Evolutionary conservation across 92 coral and sea anemone species (phyloP).

Genomic region (Palythoa caribaeorum): DNA sequence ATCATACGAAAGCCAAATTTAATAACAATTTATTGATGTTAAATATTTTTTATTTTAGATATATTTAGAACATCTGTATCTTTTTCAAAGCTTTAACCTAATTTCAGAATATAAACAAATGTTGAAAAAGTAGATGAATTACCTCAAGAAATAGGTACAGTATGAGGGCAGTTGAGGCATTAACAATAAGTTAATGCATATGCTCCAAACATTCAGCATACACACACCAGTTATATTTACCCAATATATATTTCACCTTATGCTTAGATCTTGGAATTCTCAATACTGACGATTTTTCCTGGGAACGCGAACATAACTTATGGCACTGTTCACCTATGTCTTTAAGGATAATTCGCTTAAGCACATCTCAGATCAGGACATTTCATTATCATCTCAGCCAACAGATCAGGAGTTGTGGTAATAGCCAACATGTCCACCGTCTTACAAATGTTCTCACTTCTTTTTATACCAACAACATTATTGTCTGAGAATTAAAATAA

Average conservation of each 20-base stretch:
- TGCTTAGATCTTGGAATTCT: constrained; percentile 53
- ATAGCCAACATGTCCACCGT: constrained; percentile 47
- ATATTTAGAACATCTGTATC: neutral
- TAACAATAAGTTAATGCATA: too few relatives aligned
- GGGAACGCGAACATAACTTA: constrained; percentile 48
- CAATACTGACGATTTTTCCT: constrained; percentile 25
- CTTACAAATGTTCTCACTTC: constrained; percentile 37
- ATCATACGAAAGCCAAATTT: constrained; percentile 26
- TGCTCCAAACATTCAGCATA: constrained; percentile 4
- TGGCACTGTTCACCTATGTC: constrained; percentile 34
- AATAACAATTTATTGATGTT: constrained; percentile 33
- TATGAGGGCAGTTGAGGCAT: too few relatives aligned
- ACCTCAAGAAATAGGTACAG: neutral
- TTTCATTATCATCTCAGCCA: constrained; percentile 53
- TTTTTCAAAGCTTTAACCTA: too few relatives aligned
- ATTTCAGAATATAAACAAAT: too few relatives aligned
- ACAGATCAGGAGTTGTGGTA: constrained; percentile 53
- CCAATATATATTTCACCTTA: constrained; percentile 9
- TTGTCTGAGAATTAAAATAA: constrained; percentile 39
- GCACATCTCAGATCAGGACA: constrained; percentile 46
- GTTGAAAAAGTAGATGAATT: too few relatives aligned
- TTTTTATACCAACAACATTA: constrained; percentile 36
- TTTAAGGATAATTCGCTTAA: constrained; percentile 33
- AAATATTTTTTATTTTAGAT: neutral
- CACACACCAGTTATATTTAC: too few relatives aligned